Evolutionary conservation across 2,888 invertebrate species (phyloP).

Genomic region (Hypolimnas misippus): DNA sequence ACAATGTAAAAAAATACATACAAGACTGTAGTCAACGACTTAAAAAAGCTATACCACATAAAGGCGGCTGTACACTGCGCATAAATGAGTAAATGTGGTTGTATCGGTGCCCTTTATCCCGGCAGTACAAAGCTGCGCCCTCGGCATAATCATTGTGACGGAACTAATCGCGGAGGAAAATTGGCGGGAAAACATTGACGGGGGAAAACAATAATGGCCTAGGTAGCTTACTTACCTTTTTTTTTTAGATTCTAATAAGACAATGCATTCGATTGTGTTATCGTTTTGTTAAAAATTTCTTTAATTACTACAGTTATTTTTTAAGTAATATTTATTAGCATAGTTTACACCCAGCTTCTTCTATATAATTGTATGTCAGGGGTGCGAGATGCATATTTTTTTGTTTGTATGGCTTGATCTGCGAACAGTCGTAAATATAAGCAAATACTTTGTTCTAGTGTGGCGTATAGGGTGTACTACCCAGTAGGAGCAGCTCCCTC

Average conservation of each 20-base stretch:
- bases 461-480: no score
- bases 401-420: no score
- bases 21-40: no score
- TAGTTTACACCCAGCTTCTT: no score
- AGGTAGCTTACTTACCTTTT: background rate
- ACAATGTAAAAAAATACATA: no score
- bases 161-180: slow-evolving; percentile 20
- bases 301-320: background rate
- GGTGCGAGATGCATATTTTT: no score
- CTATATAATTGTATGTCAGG: no score
- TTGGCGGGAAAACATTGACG: slow-evolving; percentile 14
- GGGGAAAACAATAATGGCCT: background rate
- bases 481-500: no score
- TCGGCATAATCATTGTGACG: slow-evolving; percentile 26
- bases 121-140: slow-evolving; percentile 18
- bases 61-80: slow-evolving; percentile 2
- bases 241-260: background rate
- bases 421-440: no score
- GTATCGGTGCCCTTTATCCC: slow-evolving; percentile 13
- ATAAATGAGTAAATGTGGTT: slow-evolving; percentile 27
- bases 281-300: no score
- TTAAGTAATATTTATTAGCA: no score
- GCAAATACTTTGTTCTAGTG: no score
- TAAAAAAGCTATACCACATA: background rate
- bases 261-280: background rate